Base-by-base conservation (phyloP, 1,140 invertebrate species). In the Drosophila kanapiae region DNA sequence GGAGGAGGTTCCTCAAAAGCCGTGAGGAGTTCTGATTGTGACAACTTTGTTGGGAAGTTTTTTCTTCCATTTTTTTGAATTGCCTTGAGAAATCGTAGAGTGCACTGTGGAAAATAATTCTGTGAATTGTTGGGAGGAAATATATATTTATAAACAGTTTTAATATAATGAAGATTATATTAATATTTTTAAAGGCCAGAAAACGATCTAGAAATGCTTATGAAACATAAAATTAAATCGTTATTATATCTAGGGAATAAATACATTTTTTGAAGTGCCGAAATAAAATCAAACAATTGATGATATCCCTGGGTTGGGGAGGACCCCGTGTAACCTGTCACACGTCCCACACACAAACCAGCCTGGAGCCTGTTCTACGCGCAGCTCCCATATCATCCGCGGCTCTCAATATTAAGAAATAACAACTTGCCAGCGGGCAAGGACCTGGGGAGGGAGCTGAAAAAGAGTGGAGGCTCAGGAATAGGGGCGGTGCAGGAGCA, bases 401-500 rank as follows among this genome's bases (percentile, higher is more conserved):
- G 54, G 47, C 51, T 71, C 81, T 90, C 85, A 78, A 90, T 88
- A 88, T 88, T 84, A 88, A 90, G 84, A 88, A 88, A 88, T 90
- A 88, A 87, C 80, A 88, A 88, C 77, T 81, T 70, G 77, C 80
- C 75, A 42, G 51, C 13, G 61, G 72, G 64, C 72, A 59, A 65
- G 60, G 51, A 54, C 33, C 33, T 77, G 62, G 49, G 64, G 47
- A 14, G 11, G 60, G 18, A 40, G 18, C 18, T 35, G 18, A 3
- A 10, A 11, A 7, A 11, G 23, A 38, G 23, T 23, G 18, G 10
- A 11, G 27, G 29, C 23, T 4, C 9, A 7, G 23, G 11, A 31
- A 7, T 3, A 18, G 27, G 13, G 51, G 33, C 23, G 23, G 29
- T 18, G 29, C 33, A 18, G 29, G 35, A 45, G 2, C 16, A 31